Conservation (phyloP, 2,888 invertebrate species). For the Melanotus villosus region DNA sequence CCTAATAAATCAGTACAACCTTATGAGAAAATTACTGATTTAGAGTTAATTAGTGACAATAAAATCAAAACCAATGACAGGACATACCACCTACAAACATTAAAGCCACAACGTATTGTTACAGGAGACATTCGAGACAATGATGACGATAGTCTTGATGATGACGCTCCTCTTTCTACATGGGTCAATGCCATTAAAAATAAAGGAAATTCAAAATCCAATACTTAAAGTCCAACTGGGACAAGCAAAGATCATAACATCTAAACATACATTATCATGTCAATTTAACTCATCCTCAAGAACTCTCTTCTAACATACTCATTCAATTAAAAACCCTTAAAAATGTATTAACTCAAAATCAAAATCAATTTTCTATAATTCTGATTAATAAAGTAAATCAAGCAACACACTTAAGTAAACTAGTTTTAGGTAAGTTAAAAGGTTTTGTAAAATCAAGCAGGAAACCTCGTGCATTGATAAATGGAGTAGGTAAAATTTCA, state of each 20-base stretch:
- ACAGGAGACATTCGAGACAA: neutral
- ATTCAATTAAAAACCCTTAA: too few relatives aligned
- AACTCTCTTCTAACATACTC: neutral
- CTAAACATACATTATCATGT: slow-evolving; percentile 19
- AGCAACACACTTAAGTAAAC: too few relatives aligned
- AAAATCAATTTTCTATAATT: too few relatives aligned
- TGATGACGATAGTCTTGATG: too few relatives aligned
- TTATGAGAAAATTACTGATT: too few relatives aligned
- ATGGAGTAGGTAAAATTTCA: slow-evolving; percentile 26
- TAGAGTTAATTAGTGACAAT: neutral
- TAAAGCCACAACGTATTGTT: slow-evolving; percentile 27
- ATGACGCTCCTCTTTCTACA: neutral
- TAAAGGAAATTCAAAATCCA: neutral
- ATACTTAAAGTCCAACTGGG: neutral
- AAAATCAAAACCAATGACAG: slow-evolving; percentile 9
- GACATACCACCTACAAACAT: neutral
- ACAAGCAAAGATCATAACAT: neutral
- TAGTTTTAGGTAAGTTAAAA: too few relatives aligned
- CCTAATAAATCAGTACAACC: too few relatives aligned
- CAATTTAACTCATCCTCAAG: neutral
- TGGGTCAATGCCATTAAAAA: neutral
- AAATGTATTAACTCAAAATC: too few relatives aligned
- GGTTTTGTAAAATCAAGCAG: too few relatives aligned
- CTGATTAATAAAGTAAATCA: too few relatives aligned
- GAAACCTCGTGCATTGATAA: slow-evolving; percentile 1